Evolutionary conservation across 2,113 vertebrate species (phyloP).

Genomic region (Uria aalge): DNA sequence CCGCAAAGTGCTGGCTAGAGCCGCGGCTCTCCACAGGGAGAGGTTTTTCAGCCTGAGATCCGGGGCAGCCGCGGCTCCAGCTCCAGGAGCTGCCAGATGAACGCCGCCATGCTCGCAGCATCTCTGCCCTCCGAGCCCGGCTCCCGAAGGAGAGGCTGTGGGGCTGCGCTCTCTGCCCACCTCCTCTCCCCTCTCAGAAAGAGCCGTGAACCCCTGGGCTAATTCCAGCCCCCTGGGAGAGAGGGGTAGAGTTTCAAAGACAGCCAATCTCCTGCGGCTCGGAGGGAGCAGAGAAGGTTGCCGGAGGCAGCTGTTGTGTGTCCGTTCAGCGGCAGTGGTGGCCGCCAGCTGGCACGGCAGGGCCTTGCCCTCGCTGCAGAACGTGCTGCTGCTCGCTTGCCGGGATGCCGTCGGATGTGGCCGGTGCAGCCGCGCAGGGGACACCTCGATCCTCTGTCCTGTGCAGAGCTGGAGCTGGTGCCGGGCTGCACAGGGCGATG

Average conservation of each 20-base stretch:
- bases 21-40: not conserved
- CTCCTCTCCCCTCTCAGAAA: not conserved
- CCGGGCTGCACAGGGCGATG: fast-evolving
- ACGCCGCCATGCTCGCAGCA: fast-evolving
- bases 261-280: not conserved
- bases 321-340: not conserved
- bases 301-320: not conserved
- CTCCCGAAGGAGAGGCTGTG: not conserved
- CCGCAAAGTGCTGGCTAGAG: not conserved
- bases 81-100: not conserved
- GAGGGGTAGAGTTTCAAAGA: not conserved
- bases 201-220: not conserved
- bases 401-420: fast-evolving
- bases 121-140: not conserved
- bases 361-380: not conserved
- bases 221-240: not conserved
- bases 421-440: not conserved
- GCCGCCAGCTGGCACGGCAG: not conserved
- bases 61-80: not conserved
- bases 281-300: not conserved
- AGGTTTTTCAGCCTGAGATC: not conserved
- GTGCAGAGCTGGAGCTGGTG: not conserved
- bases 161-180: not conserved
- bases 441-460: not conserved
- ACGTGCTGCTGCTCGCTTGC: not conserved